Conservation (phyloP, 2,888 invertebrate genomes). For the Stegana nigrithorax region DNA sequence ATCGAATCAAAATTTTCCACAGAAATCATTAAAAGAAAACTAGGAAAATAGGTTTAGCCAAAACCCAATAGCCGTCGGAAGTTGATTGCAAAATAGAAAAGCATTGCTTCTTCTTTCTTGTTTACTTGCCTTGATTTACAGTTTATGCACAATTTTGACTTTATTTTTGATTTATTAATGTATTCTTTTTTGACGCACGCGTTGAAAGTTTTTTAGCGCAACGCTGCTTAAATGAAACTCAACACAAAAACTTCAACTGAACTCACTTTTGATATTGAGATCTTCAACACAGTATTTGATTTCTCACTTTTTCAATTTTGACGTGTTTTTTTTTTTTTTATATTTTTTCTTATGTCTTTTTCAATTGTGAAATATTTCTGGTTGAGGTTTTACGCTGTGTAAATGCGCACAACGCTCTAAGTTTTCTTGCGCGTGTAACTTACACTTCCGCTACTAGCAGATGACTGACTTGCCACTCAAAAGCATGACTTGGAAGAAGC, state of each 20-base stretch:
- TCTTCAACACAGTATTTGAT: neutral
- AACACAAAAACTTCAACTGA: neutral
- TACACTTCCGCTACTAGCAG: conserved; percentile 65
- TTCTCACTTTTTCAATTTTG: conserved; percentile 12
- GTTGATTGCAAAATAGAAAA: conserved; percentile 34
- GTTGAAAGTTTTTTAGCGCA: neutral
- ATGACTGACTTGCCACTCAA: conserved; percentile 64
- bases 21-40: conserved; percentile 57
- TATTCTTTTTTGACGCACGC: neutral
- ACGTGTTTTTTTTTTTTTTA: conserved; percentile 27
- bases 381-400: conserved; percentile 20
- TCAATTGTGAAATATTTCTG: no score
- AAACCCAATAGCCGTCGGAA: neutral
- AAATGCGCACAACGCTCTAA: conserved; percentile 45
- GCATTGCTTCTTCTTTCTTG: conserved; percentile 45
- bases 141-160: neutral
- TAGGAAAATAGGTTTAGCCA: conserved; percentile 46
- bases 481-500: conserved; percentile 63
- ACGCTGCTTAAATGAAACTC: neutral
- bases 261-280: neutral
- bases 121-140: conserved; percentile 11
- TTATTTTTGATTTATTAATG: neutral
- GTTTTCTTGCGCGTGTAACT: conserved; percentile 53
- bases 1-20: conserved; percentile 36
- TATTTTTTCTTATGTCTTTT: conserved; percentile 4